Base-by-base conservation (phyloP, 2,888 invertebrate genomes). In the Steinernema carpocapsae region DNA sequence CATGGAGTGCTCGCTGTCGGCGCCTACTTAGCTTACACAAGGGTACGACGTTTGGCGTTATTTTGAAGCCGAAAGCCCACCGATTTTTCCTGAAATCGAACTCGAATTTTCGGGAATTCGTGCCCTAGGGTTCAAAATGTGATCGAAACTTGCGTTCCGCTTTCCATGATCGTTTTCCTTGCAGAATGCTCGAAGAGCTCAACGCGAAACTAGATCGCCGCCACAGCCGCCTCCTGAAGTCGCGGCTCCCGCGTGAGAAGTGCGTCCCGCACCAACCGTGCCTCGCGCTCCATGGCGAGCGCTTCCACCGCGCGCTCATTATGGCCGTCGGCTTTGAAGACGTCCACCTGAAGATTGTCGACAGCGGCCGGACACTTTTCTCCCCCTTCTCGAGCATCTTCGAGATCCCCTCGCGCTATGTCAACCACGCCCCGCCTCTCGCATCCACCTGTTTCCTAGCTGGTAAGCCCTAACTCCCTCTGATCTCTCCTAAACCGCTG, bases 321-420 rank as follows among this genome's bases (percentile, higher is more conserved):
- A 10, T 56, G n/a, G 56, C 56, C 24, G 56, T 56, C 26, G 56
- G 56, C 6, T 56, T 10, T 26, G 56, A 56, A 12, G 56, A 56
- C 17, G 56, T 56, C 24, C 26, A 56, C 17, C 26, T 56, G 22
- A 56, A 56, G 56, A 22, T 56, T 4, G 56, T 56, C 26, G 56
- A 56, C 56, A 56, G 56, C 17, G 56, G 56, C 22, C 22, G 56
- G 12, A 56, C 56, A 4, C 56, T 56, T 12, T 56, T 56, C 56
- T 56, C 56, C 26, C 26, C 56, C 7, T 56, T 22, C 26, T 22
- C 22, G 24, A 6, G 26, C 56, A 26, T 56, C 56, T 56, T 56
- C 56, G 26, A 56, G 26, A 56, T 56, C 26, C 56, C 56, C 12
- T 17, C 22, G n/a, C 56, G 56, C 26, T 56, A 24, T 17, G 22